Evolutionary conservation across 2,888 invertebrate genomes (phyloP).

Genomic region (Rhagophthalmus giganteus): DNA sequence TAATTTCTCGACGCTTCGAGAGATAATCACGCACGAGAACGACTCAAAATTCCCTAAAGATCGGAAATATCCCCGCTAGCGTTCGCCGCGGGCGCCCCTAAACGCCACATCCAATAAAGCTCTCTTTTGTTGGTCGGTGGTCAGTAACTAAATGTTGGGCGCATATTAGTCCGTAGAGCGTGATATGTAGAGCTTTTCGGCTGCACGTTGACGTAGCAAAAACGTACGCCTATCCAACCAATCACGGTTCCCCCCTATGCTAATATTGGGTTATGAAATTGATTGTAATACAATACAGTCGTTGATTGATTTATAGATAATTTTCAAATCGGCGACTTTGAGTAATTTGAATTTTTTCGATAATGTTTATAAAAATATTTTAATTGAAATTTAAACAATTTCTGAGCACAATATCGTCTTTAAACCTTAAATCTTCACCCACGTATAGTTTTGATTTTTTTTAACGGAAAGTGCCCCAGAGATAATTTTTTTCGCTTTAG

Average conservation of each 20-base stretch:
- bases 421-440: background rate
- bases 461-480: too few species aligned
- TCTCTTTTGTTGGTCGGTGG: slow-evolving; percentile 22
- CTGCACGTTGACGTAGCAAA: slow-evolving; percentile 15
- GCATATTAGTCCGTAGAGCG: slow-evolving; percentile 23
- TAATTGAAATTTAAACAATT: too few species aligned
- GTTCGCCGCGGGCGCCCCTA: slow-evolving; percentile 19
- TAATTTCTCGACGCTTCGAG: slow-evolving; percentile 23
- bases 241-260: slow-evolving; percentile 20
- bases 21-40: slow-evolving; percentile 22
- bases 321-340: slow-evolving; percentile 8
- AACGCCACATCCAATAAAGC: slow-evolving; percentile 26
- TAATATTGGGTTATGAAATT: slow-evolving; percentile 29
- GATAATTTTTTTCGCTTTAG: too few species aligned
- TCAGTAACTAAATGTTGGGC: slow-evolving; percentile 18
- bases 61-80: background rate
- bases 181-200: slow-evolving; percentile 11
- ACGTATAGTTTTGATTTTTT: background rate
- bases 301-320: slow-evolving; percentile 18
- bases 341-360: slow-evolving; percentile 35
- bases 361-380: background rate
- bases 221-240: slow-evolving; percentile 29
- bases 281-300: slow-evolving; percentile 29
- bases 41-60: slow-evolving; percentile 17
- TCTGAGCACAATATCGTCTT: background rate